Evolutionary conservation across 2,113 vertebrate species (phyloP), one percentile per base, ranked within the genome.

Genomic region (Arenaria interpres): DNA sequence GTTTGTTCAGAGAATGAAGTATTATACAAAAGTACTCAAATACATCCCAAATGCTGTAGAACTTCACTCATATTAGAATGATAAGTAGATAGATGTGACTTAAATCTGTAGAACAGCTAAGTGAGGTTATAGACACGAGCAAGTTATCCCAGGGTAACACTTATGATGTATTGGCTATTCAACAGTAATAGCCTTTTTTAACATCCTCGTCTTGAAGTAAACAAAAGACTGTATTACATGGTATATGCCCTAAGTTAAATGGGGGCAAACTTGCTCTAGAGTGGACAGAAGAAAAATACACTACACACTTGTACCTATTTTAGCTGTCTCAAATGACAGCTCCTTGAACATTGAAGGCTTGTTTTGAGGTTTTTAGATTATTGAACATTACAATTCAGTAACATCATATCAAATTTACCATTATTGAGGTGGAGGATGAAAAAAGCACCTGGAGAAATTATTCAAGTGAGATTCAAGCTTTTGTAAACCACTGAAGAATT

Each of bases 1-100:
- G 81, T 94, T 96, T 93, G 66, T 87, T 96, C 91, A 93, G 62
- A 94, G 87, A 96, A 92, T 67, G 69, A 95, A 79, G 39, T 85
- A 87, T 86, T 90, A 84, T 87, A 78, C 23, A 81, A 71, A 62
- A 95, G 69, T 73, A 82, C 50, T 89, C 78, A 91, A 79, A 96
- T 94, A 78, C 62, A 67, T 87, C 87, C 89, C 84, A 91, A 82
- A 86, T 69, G 62, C 71, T 93, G 35, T 57, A 89, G 84, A 88
- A 94, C 30, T 85, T 93, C 45, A 85, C 20, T 88, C 37, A 64
- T 35, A 75, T 85, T 75, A 94, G 35, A 89, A 96, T 86, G 53
- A 79, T 54, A 87, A 84, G 46, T 81, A 90, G 68, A 63, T 35
- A 87, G n/a, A 72, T 0, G 1, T 72, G 69, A 68, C 39, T 85